phyloP scores from a whole-genome alignment of 2,888 invertebrate genomes.

The Digitonthophagus gazella region DNA sequence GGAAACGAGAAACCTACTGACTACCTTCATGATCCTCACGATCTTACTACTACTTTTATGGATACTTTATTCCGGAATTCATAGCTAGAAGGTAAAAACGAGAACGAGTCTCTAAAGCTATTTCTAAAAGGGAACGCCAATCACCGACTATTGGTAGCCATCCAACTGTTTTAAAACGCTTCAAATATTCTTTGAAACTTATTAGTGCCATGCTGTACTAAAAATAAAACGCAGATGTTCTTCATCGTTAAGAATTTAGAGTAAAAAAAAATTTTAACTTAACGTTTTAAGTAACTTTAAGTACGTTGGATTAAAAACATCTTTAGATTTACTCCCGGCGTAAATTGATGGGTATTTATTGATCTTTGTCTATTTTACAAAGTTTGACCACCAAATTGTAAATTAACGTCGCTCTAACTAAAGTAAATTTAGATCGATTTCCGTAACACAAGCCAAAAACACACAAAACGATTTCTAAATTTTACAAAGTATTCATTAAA shows the following conservation, averaged over 20 bases:
- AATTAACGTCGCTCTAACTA: neutral
- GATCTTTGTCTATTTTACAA: neutral
- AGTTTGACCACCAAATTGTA: neutral
- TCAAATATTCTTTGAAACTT: neutral
- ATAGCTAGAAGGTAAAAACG: constrained; percentile 23
- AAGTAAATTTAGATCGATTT: neutral
- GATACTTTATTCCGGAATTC: constrained; percentile 63
- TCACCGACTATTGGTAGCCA: neutral
- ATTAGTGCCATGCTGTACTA: neutral
- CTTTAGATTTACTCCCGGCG: neutral
- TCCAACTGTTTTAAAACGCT: constrained; percentile 8
- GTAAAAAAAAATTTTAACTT: too few relatives aligned
- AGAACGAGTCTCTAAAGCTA: constrained; percentile 39
- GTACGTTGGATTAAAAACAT: too few relatives aligned
- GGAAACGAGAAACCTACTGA: constrained; percentile 66
- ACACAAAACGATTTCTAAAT: neutral
- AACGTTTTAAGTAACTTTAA: too few relatives aligned
- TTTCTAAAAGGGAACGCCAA: neutral
- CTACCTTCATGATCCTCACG: constrained; percentile 69
- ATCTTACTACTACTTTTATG: constrained; percentile 65
- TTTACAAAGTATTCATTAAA: neutral
- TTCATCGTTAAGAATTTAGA: neutral
- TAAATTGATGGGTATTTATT: neutral
- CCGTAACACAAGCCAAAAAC: neutral
- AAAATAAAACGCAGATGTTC: constrained; percentile 1